phyloP scores from a whole-genome alignment of 2,113 vertebrate species.

The Myrmecophaga tridactyla region DNA sequence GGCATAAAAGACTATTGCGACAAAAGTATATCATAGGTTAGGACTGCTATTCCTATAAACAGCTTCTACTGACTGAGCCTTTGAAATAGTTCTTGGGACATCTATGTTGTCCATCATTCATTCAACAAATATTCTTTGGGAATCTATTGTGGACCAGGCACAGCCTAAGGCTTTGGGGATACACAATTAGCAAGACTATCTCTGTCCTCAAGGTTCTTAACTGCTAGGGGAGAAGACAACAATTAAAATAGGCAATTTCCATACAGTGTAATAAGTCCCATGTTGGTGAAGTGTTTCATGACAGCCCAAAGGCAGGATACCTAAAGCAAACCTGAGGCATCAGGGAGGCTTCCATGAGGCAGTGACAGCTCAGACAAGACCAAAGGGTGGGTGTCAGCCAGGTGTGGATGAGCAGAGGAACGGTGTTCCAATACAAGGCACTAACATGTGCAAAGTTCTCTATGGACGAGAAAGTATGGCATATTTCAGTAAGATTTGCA shows the following conservation, averaged over 20 bases:
- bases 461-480: neutral
- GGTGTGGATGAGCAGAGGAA: neutral
- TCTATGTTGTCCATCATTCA: neutral
- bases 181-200: neutral
- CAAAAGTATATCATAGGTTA: neutral
- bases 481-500: neutral
- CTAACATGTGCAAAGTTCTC: neutral
- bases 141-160: neutral
- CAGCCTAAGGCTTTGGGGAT: neutral
- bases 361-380: neutral
- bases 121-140: slow-evolving; percentile 6
- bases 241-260: neutral
- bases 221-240: neutral
- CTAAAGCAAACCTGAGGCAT: neutral
- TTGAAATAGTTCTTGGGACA: neutral
- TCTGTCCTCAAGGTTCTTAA: neutral
- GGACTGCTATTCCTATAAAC: neutral
- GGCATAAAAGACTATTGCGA: neutral
- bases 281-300: neutral
- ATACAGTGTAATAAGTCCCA: neutral
- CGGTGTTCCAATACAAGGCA: neutral
- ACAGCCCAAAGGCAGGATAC: neutral
- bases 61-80: neutral
- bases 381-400: neutral
- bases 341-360: neutral